Percentiles rank a stretch among this genome's conserved stretches.
Evolutionary conservation across 2,113 vertebrate genomes (phyloP).

Genomic region (Sorex fumeus): DNA sequence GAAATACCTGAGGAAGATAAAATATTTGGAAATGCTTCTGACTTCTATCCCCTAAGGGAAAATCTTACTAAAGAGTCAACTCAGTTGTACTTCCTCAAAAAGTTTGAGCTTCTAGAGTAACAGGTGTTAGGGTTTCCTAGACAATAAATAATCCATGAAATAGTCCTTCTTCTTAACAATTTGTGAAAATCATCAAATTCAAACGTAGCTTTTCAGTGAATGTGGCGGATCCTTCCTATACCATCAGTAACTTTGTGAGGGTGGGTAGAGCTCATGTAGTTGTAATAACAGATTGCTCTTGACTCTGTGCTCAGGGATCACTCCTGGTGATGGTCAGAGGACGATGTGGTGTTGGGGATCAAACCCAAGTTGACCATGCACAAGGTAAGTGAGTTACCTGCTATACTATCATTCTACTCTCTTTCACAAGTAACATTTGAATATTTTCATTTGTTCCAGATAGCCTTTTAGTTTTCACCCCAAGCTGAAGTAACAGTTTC

Average conservation of each 20-base stretch:
- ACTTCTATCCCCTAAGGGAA: neutral
- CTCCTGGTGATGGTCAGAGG: too few species aligned
- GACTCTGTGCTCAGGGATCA: too few species aligned
- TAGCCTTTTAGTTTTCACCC: too few species aligned
- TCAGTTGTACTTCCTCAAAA: neutral
- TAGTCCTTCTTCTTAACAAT: neutral
- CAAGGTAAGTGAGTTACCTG: too few species aligned
- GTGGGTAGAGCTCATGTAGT: too few species aligned
- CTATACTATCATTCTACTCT: too few species aligned
- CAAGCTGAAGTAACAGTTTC: too few species aligned
- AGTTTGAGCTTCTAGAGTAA: accelerated
- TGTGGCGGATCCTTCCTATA: neutral
- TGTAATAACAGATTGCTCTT: too few species aligned
- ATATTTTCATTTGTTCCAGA: too few species aligned
- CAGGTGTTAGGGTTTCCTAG: neutral
- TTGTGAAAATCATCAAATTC: neutral
- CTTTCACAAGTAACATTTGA: too few species aligned
- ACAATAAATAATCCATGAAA: neutral
- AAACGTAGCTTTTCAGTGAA: neutral
- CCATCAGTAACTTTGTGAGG: neutral
- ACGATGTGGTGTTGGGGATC: too few species aligned
- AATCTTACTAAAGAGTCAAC: neutral
- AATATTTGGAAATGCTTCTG: neutral
- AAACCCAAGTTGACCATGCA: too few species aligned
- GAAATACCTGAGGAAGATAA: neutral